A percentile compares a stretch with the other conserved stretches of the same genome.
phyloP scores from a whole-genome alignment of 2,888 invertebrate species.

The Epirrhoe alternata region DNA sequence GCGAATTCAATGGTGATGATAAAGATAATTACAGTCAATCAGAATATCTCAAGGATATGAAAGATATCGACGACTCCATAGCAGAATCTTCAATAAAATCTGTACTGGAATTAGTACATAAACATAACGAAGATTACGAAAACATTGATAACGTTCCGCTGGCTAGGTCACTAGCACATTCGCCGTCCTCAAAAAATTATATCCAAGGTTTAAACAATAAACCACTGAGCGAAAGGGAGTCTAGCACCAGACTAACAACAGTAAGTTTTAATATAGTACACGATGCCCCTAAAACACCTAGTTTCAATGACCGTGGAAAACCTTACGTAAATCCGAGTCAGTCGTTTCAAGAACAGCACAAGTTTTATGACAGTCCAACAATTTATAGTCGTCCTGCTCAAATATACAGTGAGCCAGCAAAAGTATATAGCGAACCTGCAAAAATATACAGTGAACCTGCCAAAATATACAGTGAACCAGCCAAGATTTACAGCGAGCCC shows the following conservation, averaged over 20 bases:
- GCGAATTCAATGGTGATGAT: constrained; percentile 21
- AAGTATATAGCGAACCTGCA: constrained; percentile 80
- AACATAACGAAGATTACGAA: constrained; percentile 52
- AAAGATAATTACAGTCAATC: constrained; percentile 21
- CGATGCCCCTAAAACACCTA: constrained; percentile 57
- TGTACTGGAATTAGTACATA: constrained; percentile 49
- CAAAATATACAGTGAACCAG: constrained; percentile 84
- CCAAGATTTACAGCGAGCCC: constrained; percentile 74
- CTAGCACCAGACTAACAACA: constrained; percentile 67
- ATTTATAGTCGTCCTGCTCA: constrained; percentile 64
- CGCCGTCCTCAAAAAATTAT: constrained; percentile 63
- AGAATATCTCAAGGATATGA: constrained; percentile 21
- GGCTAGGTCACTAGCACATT: constrained; percentile 57
- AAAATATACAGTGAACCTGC: constrained; percentile 85
- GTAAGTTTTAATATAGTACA: constrained; percentile 77
- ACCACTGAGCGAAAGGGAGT: constrained; percentile 54
- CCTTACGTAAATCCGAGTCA: constrained; percentile 52
- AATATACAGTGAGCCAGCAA: constrained; percentile 80
- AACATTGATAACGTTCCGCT: constrained; percentile 59
- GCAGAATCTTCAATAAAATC: constrained; percentile 65
- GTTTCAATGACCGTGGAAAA: constrained; percentile 55
- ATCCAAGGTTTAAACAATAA: constrained; percentile 59
- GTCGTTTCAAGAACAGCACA: constrained; percentile 49
- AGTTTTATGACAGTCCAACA: constrained; percentile 65
- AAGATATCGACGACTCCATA: constrained; percentile 61